Evolutionary conservation across 1,140 invertebrate genomes (phyloP), one percentile per base, ranked within the genome.

Genomic region (Drosophila lowei): DNA sequence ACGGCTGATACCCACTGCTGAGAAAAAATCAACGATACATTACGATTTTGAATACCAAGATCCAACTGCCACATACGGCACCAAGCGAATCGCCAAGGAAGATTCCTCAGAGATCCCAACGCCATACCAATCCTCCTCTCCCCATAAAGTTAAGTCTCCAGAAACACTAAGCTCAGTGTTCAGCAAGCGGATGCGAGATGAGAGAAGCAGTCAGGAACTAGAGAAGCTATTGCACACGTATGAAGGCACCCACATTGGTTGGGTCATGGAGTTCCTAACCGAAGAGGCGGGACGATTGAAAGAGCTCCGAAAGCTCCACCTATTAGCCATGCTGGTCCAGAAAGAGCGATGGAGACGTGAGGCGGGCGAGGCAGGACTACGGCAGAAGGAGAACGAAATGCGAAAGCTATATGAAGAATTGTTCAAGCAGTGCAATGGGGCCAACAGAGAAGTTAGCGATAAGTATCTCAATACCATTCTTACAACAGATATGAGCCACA

Each of bases 341-440:
- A 90, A 94, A 62, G 93, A 95, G 74, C 91, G 95, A 47, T 91
- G 93, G 65, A 93, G 93, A 49, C 91, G 94, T 18, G 95, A 96
- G 90, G 94, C 95, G 0, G 93, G 92, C 60, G 95, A 95, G 90
- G 94, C 93, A 46, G 94, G 95, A 13, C 83, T 93, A 44, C 81
- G 94, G 13, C 95, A 96, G 76, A 91, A 93, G 30, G 95, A 96
- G 79, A 92, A 94, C 67, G 91, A 94, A 59, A 84, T 93, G 58
- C 91, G 94, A 30, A 68, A 93, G 56, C 93, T 95, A 78, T 93
- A 95, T 55, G 94, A 96, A 78, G 94, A 96, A 91, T 93, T 96
- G 54, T 96, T 95, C 60, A 75, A 90, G 43, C 28, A 76, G 2
- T 57, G 30, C 23, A 77, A 79, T 48, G 92, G 94, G 77, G 92